Conservation (phyloP, 1,140 invertebrate species). For the Delia radicum region DNA sequence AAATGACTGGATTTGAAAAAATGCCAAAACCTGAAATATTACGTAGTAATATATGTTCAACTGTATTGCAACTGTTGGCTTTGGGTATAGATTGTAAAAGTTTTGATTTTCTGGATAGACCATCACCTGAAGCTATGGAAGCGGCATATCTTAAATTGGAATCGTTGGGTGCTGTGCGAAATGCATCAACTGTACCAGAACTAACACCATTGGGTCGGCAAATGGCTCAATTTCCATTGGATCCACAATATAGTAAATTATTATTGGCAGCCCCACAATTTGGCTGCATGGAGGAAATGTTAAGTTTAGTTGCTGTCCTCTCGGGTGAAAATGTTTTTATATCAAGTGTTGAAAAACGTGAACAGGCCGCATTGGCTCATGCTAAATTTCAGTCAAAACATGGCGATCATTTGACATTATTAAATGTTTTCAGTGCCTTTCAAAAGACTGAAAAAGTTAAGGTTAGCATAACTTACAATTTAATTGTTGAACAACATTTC, state of each 20-base stretch:
- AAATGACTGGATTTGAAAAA: constrained; percentile 65
- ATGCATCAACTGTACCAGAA: constrained; percentile 43
- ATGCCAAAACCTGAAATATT: constrained; percentile 85
- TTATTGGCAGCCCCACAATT: constrained; percentile 75
- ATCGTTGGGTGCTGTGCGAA: constrained; percentile 73
- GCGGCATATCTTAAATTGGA: constrained; percentile 71
- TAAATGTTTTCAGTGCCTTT: constrained; percentile 87
- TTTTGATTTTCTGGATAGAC: constrained; percentile 92
- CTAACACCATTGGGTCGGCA: constrained; percentile 80
- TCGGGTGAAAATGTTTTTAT: constrained; percentile 65
- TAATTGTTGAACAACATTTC: no score
- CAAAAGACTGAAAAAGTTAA: constrained; percentile 73
- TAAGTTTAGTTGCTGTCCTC: constrained; percentile 64
- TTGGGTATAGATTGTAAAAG: constrained; percentile 77
- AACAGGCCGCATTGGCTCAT: constrained; percentile 68
- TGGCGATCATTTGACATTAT: constrained; percentile 89
- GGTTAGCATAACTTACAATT: constrained; percentile 56
- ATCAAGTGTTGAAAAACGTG: constrained; percentile 60
- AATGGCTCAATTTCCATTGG: constrained; percentile 90
- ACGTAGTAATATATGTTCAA: constrained; percentile 56
- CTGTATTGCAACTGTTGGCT: constrained; percentile 71
- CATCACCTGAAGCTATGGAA: constrained; percentile 69
- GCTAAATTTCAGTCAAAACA: constrained; percentile 82
- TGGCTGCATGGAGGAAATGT: constrained; percentile 79
- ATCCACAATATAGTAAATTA: constrained; percentile 86